Evolutionary conservation across 2,888 invertebrate species (phyloP), one percentile per base, ranked within the genome.

Genomic region (Pogonocherus hispidulus): DNA sequence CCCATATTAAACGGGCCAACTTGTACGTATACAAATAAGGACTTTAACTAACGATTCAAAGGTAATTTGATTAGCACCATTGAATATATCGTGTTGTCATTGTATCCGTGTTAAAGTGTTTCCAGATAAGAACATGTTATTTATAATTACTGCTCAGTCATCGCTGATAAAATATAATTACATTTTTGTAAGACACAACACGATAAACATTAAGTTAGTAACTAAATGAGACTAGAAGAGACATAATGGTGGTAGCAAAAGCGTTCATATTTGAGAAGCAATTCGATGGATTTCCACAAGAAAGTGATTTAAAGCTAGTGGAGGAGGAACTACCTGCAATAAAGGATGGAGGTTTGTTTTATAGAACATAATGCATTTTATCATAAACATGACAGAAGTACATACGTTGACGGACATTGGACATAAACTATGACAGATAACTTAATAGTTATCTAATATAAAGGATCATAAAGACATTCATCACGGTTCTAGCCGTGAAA

Each of bases 271-370:
- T 92, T 11, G 88, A 86, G 0, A 90, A 90, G 77, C 87, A 89
- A 76, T 93, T 93, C 80, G 86, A 89, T 74, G 92, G 92, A 0
- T 88, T 89, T 78, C 92, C 93, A 1, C 91, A 91, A 79, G 84
- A 86, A 66, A 85, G 87, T 1, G 91, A 94, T 83, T 89, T 94
- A 67, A 84, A 89, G 81, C 82, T 94, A 16, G 87, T 90, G 1
- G 91, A 93, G 82, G 93, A 93, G 83, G 88, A 90, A 65, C 80
- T 94, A 51, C 90, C 90, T 0, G 86, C 88, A 23, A 78, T 93
- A 14, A 87, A 90, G 80, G 88, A 92, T 86, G 92, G 91, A 86
- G 93, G 93, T 93, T 52, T 68, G 66, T 52, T n/a, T n/a, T n/a
- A n/a, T n/a, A n/a, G n/a, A n/a, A n/a, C n/a, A n/a, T n/a, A n/a